Evolutionary conservation across 2,888 invertebrate genomes (phyloP), one percentile per base, ranked within the genome.

Genomic region (Rutpela maculata): DNA sequence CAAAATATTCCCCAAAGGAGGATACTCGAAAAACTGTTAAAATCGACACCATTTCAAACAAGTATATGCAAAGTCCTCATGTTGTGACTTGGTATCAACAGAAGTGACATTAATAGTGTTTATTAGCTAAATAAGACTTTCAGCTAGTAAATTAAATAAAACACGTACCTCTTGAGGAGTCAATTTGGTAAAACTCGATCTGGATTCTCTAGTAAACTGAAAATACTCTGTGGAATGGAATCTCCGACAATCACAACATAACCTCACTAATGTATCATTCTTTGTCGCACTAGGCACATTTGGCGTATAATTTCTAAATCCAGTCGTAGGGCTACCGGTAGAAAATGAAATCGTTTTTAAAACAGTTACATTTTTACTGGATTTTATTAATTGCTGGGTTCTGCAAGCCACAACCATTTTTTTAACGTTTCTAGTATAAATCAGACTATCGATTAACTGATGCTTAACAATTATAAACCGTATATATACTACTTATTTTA

Each of bases 131-230:
- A 35, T 3, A 35, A 35, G 7, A 43, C 7, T 43, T 15, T 12
- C 43, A 43, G 15, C 12, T 50, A 50, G 50, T 2, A 35, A 35
- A 9, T 50, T 50, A 50, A 50, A 50, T 43, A n/a, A 50, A n/a
- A 4, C n/a, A n/a, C 85, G 85, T 86, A 89, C 89, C 87, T 89
- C 89, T 84, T 88, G 88, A 59, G 89, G 89, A 55, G 88, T 86
- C 67, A 89, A 81, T 81, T 89, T 89, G 10, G 88, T 70, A 50
- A 74, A 63, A 18, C 65, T 86, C 73, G 87, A 80, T 12, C 85
- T 84, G 9, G 84, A 81, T 62, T 82, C 77, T 65, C 78, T 78
- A 22, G 86, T 84, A n/a, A 85, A 84, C 78, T 88, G 72, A 66
- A 76, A 78, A 60, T 80, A 88, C 74, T 86, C 86, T 6, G 87